Evolutionary conservation across 2,113 vertebrate species (phyloP).

Genomic region (Labrus mixtus): DNA sequence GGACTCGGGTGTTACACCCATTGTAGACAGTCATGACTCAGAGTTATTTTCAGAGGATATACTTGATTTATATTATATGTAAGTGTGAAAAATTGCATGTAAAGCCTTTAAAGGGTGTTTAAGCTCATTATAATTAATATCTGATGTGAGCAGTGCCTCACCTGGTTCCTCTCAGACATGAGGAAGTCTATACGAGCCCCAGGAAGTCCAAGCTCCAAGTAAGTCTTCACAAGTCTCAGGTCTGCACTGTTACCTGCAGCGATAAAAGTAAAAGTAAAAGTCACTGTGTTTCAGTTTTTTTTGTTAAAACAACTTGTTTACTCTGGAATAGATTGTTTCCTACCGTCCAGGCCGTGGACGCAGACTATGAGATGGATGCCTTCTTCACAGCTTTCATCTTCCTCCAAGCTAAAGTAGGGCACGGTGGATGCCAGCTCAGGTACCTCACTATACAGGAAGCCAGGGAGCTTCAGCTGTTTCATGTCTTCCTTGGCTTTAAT

Average conservation of each 20-base stretch:
- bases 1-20: too few species aligned
- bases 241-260: constrained; percentile 95
- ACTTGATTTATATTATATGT: too few species aligned
- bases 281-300: neutral
- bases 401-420: constrained; percentile 96
- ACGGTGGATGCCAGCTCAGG: constrained; percentile 91
- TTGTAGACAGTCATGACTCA: too few species aligned
- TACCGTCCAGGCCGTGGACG: constrained; percentile 97
- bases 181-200: constrained; percentile 96
- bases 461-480: constrained; percentile 92
- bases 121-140: neutral
- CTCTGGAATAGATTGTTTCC: constrained; percentile 11
- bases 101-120: too few species aligned
- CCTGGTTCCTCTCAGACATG: constrained; percentile 99
- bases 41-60: too few species aligned
- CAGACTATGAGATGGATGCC: constrained; percentile 98
- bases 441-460: constrained; percentile 96
- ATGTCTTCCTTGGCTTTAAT: constrained; percentile 95
- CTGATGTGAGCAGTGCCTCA: constrained; percentile 54
- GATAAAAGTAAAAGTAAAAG: neutral
- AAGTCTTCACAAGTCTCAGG: constrained; percentile 96
- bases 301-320: neutral
- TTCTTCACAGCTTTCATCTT: constrained; percentile 91
- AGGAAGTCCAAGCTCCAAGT: constrained; percentile 96
- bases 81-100: too few species aligned